Base-by-base conservation (phyloP, 2,113 vertebrate species). In the Sylvietta virens region DNA sequence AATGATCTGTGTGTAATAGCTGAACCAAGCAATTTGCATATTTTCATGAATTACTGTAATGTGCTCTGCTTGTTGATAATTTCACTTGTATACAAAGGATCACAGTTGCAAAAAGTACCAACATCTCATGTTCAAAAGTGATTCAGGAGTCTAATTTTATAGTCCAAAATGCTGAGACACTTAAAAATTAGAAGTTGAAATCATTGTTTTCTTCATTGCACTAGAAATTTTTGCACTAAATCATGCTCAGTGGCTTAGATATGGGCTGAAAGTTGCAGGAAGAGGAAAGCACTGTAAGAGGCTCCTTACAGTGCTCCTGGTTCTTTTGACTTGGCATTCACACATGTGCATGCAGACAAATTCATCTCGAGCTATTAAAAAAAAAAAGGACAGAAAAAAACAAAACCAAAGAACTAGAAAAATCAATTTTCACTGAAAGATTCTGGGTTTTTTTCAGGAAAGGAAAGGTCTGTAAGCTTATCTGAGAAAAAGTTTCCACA, bases 1-100 rank as follows among this genome's bases (percentile, higher is more conserved):
- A 92, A 85, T 64, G 2, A 90, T 94, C 79, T 90, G 58, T 73
- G 60, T 81, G 60, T 58, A 80, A 94, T 15, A 86, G 40, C 51
- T 86, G 60, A 97, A 90, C 35, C 51, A 86, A 90, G 86, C 19
- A 70, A 94, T 93, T 79, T 81, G 79, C 53, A 27, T 86, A 67
- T 92, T 95, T 97, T 77, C 60, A 62, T 93, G 44, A 86, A 92
- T 92, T 93, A 64, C 65, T 86, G 27, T 71, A 88, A 77, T n/a
- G 26, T 53, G 37, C 61, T 86, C 47, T 45, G 72, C 74, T 78
- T 86, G 74, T 53, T 86, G 19, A n/a, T 39, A 83, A 94, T 86
- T 94, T 93, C 72, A 4, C 1, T 45, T 45, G 40, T 50, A 42
- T 72, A 30, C 5, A 3, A 81, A 81, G 44, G 62, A 80, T 50